A percentile compares a stretch with the other conserved stretches of the same genome.
Conservation (phyloP, 2,888 invertebrate genomes). For the Pteria penguin region DNA sequence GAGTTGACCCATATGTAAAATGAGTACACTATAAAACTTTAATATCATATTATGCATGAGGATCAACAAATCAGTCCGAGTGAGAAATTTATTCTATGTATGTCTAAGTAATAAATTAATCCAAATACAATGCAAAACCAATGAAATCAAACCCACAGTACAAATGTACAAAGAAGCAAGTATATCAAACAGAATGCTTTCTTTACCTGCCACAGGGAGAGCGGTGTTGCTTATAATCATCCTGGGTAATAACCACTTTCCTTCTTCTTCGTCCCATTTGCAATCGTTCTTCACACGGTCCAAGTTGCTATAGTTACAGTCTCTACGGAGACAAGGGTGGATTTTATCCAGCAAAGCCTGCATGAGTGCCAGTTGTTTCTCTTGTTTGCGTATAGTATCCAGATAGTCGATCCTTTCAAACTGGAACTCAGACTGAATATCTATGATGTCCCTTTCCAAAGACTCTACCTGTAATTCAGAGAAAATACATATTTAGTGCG, state of each 20-base stretch:
- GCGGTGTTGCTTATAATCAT: slow-evolving; percentile 84
- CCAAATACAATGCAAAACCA: too few relatives aligned
- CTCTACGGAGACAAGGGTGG: slow-evolving; percentile 86
- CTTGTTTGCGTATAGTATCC: slow-evolving; percentile 88
- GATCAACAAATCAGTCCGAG: too few relatives aligned
- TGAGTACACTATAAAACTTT: too few relatives aligned
- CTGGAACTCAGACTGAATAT: slow-evolving; percentile 90
- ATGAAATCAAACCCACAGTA: too few relatives aligned
- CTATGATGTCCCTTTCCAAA: slow-evolving; percentile 87
- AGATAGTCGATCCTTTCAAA: slow-evolving; percentile 90
- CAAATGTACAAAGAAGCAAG: too few relatives aligned
- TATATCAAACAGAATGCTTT: too few relatives aligned
- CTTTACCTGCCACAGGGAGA: slow-evolving; percentile 84
- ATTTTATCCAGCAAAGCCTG: slow-evolving; percentile 81
- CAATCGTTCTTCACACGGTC: slow-evolving; percentile 85
- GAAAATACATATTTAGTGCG: too few relatives aligned
- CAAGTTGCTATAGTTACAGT: slow-evolving; percentile 88
- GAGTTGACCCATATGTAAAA: too few relatives aligned
- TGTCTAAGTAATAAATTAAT: too few relatives aligned
- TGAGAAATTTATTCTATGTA: too few relatives aligned
- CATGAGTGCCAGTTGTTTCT: slow-evolving; percentile 85
- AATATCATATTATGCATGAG: too few relatives aligned
- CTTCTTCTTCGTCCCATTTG: slow-evolving; percentile 88
- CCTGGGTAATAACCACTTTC: slow-evolving; percentile 87
- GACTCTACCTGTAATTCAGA: slow-evolving; percentile 84